Percentiles rank a stretch among this genome's conserved stretches.
Evolutionary conservation across 2,113 vertebrate species (phyloP).

Genomic region (Notiomystis cincta): DNA sequence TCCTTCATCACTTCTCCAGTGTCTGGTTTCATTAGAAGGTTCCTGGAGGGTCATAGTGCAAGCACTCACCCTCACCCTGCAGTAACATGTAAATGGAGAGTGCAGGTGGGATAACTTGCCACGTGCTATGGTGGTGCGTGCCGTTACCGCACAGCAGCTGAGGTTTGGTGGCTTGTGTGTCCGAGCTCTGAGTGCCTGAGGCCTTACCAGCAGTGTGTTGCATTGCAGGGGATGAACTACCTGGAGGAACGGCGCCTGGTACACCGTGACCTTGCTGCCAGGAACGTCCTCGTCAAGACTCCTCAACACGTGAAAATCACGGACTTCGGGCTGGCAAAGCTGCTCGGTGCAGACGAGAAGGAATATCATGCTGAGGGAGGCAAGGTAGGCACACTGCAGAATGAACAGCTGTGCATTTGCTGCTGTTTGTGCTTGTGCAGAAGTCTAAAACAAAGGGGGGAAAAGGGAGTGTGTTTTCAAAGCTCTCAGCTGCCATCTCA

Average conservation of each 20-base stretch:
- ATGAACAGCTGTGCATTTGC: rapidly evolving
- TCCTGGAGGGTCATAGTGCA: not conserved
- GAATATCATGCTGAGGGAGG: slow-evolving; percentile 92
- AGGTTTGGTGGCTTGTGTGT: rapidly evolving
- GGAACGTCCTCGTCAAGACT: slow-evolving; percentile 91
- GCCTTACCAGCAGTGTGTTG: not conserved
- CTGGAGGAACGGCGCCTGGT: slow-evolving; percentile 91
- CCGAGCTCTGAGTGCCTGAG: rapidly evolving
- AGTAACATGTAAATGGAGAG: not conserved
- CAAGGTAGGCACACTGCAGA: slow-evolving; percentile 67
- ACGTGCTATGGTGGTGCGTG: rapidly evolving
- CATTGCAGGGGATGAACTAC: slow-evolving; percentile 90
- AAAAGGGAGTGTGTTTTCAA: not conserved
- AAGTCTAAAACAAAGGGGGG: not conserved
- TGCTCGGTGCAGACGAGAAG: slow-evolving; percentile 87
- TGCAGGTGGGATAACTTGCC: not conserved
- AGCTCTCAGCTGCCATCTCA: not conserved
- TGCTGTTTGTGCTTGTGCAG: rapidly evolving
- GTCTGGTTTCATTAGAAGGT: not conserved
- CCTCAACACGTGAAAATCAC: slow-evolving; percentile 94
- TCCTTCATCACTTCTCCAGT: not conserved
- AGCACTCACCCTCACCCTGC: not conserved
- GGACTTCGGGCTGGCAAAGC: slow-evolving; percentile 90
- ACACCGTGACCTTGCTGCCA: slow-evolving; percentile 92
- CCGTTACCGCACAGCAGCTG: not conserved